A percentile compares a stretch with the other conserved stretches of the same genome.
phyloP scores from a whole-genome alignment of 2,113 vertebrate species.

The Scytalopus superciliaris region DNA sequence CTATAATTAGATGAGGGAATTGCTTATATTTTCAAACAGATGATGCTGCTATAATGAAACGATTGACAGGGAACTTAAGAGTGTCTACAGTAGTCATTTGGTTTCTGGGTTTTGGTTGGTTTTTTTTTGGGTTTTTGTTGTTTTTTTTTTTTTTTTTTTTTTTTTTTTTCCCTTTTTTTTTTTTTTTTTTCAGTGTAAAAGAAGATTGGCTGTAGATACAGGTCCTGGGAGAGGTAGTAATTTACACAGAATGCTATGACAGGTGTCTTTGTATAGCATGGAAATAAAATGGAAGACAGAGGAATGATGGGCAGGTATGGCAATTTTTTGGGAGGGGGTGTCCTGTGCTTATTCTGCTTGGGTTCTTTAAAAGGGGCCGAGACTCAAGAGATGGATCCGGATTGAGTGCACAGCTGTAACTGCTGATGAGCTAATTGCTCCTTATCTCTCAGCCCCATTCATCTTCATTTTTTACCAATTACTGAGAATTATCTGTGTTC shows the following conservation, averaged over 20 bases:
- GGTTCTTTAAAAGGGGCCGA: constrained; percentile 89
- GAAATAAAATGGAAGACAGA: constrained; percentile 77
- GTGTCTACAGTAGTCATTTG: constrained; percentile 83
- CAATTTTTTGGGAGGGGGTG: constrained; percentile 77
- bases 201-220: constrained; percentile 76
- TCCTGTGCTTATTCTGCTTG: constrained; percentile 86
- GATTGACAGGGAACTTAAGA: constrained; percentile 90
- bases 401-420: constrained; percentile 99
- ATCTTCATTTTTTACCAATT: constrained; percentile 99
- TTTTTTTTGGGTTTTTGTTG: constrained; percentile 1
- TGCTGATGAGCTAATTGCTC: constrained; percentile 99
- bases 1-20: constrained; percentile 99
- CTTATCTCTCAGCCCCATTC: constrained; percentile 99
- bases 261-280: constrained; percentile 83
- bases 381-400: constrained; percentile 95
- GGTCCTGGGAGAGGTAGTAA: constrained; percentile 75
- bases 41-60: constrained; percentile 97
- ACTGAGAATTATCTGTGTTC: constrained; percentile 99
- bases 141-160: background rate
- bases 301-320: constrained; percentile 85
- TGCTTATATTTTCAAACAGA: constrained; percentile 99
- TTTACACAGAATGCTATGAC: constrained; percentile 82
- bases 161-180: background rate
- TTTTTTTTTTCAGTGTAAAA: constrained; percentile 56
- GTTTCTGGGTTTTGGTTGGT: constrained; percentile 55